Evolutionary conservation across 2,797 vertebrate species (phyloP), one percentile per base, ranked within the genome.

Genomic region (Somateria mollissima): DNA sequence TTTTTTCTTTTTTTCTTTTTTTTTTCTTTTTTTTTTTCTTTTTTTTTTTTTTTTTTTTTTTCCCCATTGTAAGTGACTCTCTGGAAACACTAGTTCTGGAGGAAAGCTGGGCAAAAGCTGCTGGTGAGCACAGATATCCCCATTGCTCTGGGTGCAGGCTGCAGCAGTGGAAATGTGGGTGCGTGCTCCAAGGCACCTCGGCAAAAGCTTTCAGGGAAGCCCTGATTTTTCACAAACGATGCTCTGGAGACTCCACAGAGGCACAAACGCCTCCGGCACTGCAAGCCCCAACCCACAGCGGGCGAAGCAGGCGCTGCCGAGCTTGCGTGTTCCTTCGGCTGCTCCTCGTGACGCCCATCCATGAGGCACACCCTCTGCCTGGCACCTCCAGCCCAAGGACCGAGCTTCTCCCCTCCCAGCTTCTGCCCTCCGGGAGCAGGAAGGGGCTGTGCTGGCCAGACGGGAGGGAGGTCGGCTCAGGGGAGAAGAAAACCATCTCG

Each of bases 281-380:
- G 94, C 87, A 87, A 96, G 94, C 69, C 87, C 70, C 77, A 81
- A 90, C 90, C 90, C 92, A 95, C 89, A 65, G 20, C 4, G 57
- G 88, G 92, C 90, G 82, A 30, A 95, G 83, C 62, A 76, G 85
- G 90, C 47, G 1, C 37, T 81, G 76, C 90, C 12, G 21, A 94
- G n/a, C 92, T 43, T 84, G 93, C 13, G 13, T 77, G 88, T 89
- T 94, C 90, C 88, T 85, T 87, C 71, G 71, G 71, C 84, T 83
- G 77, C 89, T 92, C 72, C 18, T 54, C 2, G 0, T 53, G 92
- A 90, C 10, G 67, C 84, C 83, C 0, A 3, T 25, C 88, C 60
- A 16, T 1, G 6, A 89, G 95, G 89, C 87, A 93, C 92, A 92
- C 89, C 94, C 92, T 94, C 57, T 18, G 56, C 87, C 62, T 92